Percentiles rank a stretch among this genome's conserved stretches.
phyloP scores from a whole-genome alignment of 2,797 vertebrate species.

The Tolypeutes matacus region DNA sequence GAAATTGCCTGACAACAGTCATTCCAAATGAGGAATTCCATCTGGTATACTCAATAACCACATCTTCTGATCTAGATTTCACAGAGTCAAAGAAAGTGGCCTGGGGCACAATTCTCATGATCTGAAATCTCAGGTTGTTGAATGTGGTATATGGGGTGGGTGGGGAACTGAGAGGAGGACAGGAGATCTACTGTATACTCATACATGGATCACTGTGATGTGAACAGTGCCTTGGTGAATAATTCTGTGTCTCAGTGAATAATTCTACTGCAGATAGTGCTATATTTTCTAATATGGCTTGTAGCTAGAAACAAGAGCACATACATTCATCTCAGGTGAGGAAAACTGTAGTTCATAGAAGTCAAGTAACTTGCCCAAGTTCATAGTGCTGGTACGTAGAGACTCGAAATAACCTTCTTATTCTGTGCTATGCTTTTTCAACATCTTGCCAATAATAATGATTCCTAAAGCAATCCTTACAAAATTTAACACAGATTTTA shows the following conservation, averaged over 20 bases:
- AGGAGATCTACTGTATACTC: neutral
- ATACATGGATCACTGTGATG: neutral
- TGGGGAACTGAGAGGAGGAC: too few species aligned
- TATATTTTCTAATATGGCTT: neutral
- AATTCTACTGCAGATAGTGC: neutral
- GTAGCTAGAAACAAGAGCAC: neutral
- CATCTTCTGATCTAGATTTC: neutral
- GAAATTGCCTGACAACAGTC: neutral
- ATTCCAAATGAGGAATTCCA: neutral
- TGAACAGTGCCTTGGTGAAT: neutral
- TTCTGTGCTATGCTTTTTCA: slow-evolving; percentile 23
- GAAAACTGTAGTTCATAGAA: neutral
- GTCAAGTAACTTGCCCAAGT: neutral
- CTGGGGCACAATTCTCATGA: neutral
- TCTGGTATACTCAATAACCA: neutral
- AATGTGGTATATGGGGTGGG: neutral
- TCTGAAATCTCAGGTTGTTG: neutral
- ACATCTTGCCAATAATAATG: slow-evolving; percentile 45
- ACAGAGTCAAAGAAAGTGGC: neutral
- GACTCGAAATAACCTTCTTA: slow-evolving; percentile 41
- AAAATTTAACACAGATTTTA: slow-evolving; percentile 10
- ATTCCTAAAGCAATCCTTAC: slow-evolving; percentile 14
- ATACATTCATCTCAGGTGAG: neutral
- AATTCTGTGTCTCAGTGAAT: neutral
- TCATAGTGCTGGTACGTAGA: neutral